Evolutionary conservation across 2,113 vertebrate species (phyloP).

Genomic region (Monarcha castaneiventris): DNA sequence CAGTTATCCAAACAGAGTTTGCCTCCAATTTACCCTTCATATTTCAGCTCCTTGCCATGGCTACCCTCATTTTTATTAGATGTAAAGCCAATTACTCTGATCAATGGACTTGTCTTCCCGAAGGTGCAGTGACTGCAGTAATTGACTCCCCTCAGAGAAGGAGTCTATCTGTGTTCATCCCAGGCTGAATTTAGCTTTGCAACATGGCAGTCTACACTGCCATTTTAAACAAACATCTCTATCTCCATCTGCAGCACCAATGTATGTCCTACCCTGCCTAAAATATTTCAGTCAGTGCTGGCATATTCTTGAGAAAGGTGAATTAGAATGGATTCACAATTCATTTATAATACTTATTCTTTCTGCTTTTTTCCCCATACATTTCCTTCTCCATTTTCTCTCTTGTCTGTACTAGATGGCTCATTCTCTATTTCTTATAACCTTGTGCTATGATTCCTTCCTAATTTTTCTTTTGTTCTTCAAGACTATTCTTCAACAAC

Average conservation of each 20-base stretch:
- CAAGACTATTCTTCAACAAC: not conserved
- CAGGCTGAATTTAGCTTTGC: not conserved
- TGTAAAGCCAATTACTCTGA: not conserved
- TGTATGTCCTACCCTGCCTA: not conserved
- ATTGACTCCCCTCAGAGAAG: not conserved
- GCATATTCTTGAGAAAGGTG: not conserved
- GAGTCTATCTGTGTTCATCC: not conserved
- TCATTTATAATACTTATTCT: not conserved
- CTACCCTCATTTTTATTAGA: not conserved
- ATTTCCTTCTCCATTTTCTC: not conserved
- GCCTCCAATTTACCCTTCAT: not conserved
- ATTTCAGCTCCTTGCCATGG: conserved; percentile 19
- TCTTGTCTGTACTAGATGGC: not conserved
- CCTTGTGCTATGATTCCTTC: not conserved
- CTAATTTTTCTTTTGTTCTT: not conserved
- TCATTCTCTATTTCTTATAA: not conserved
- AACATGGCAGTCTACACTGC: not conserved
- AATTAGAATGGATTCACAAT: not conserved
- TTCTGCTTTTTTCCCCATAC: not conserved
- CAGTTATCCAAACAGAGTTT: conserved; percentile 7
- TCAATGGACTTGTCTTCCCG: not conserved
- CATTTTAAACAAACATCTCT: not conserved
- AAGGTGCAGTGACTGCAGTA: not conserved
- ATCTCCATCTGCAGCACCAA: not conserved
- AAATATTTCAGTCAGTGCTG: not conserved